Conservation (phyloP, 2,888 invertebrate species). For the Leptopilina syphax region DNA sequence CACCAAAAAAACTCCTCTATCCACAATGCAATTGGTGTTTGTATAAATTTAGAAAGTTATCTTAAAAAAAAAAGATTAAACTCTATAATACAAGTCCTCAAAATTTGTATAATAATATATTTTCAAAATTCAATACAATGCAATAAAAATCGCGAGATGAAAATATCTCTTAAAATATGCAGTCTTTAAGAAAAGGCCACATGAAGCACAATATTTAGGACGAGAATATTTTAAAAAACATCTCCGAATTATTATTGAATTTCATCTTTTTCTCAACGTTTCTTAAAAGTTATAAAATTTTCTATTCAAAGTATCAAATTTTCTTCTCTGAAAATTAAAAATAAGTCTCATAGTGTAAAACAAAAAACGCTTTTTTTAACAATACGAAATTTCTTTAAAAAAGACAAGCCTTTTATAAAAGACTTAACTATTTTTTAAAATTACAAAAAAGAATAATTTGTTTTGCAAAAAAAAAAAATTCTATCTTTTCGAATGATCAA, state of each 20-base stretch:
- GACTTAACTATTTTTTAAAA: background rate
- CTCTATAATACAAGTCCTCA: constrained; percentile 18
- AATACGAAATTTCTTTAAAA: too few relatives aligned
- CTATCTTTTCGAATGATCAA: too few relatives aligned
- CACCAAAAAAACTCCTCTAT: background rate
- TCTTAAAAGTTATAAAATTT: background rate
- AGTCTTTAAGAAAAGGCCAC: constrained; percentile 74
- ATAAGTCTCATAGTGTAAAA: too few relatives aligned
- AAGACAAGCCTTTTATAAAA: background rate
- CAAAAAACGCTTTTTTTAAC: too few relatives aligned
- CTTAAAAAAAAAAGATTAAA: background rate
- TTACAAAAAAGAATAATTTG: too few relatives aligned
- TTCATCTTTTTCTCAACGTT: background rate
- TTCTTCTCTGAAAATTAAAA: too few relatives aligned
- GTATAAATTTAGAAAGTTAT: constrained; percentile 37
- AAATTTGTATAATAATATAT: background rate
- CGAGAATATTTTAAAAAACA: constrained; percentile 9
- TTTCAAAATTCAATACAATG: constrained; percentile 18
- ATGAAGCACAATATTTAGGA: constrained; percentile 55
- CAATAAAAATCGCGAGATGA: constrained; percentile 42
- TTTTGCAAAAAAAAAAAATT: background rate
- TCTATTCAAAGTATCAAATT: too few relatives aligned
- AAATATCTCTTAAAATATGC: constrained; percentile 64
- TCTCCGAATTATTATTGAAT: background rate
- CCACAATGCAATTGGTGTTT: constrained; percentile 27